Evolutionary conservation across 1,140 invertebrate species (phyloP), one percentile per base, ranked within the genome.

Genomic region (Hypothenemus hampei): DNA sequence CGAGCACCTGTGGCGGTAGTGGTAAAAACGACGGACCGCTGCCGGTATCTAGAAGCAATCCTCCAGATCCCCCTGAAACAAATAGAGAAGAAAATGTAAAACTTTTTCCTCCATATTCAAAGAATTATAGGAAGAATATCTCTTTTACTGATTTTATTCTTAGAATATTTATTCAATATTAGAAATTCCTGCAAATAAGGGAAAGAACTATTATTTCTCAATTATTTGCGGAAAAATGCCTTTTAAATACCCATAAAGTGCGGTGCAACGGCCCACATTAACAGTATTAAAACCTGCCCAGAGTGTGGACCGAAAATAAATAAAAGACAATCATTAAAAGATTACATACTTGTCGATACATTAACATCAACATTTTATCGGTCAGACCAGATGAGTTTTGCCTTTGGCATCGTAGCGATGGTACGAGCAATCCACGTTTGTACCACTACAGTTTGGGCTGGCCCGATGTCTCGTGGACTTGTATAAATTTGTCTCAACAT

Each of bases 1-100:
- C 81, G 20, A 84, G 74, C 39, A 82, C 80, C 47, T 79, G 73
- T 1, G 80, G 74, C 1, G 81, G 81, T 29, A 83, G 76, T 57
- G 82, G 81, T 11, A 83, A 78, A 23, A 84, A 80, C 8, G 81
- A 80, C 2, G 71, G 69, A 13, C 80, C 78, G 23, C 76, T 77
- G 18, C 77, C 77, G 8, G 77, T 68, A 41, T 72, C 70, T 72
- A 72, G 62, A 69, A 72, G 66, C 65, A 72, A 55, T 71, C 70
- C 70, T 69, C 70, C 69, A 66, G 70, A 59, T 70, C 70, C 68
- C 51, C 68, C 70, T 72, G 64, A 7, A 72, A 72, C 64, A 68
- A 67, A 15, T n/a, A 37, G 35, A 37, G 26, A 13, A 3, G 26
- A 13, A 31, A 13, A 13, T 11, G 26, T 31, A 31, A 11, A 13